Evolutionary conservation across 2,888 invertebrate genomes (phyloP).

Genomic region (Dendrolimus houi): DNA sequence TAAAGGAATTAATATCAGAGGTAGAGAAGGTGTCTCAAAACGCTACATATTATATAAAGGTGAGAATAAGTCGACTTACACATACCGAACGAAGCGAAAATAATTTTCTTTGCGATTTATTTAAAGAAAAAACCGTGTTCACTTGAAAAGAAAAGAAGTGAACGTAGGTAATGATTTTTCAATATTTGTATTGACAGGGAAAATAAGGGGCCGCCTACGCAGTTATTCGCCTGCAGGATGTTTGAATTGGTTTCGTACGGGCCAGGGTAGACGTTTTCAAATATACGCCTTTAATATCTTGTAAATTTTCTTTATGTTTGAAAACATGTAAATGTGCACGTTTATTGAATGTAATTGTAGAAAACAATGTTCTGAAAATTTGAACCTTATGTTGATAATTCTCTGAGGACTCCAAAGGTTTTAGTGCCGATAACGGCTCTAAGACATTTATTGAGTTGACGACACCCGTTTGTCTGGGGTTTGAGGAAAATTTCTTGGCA

Average conservation of each 20-base stretch:
- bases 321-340: no score
- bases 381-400: not conserved
- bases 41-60: conserved; percentile 20
- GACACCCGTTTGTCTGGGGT: conserved; percentile 20
- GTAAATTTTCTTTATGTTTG: conserved; percentile 5
- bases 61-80: conserved; percentile 29
- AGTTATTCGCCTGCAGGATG: conserved; percentile 21
- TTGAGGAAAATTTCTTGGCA: conserved; percentile 13
- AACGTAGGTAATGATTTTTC: conserved; percentile 49
- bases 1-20: no score
- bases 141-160: conserved; percentile 41
- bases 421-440: conserved; percentile 9
- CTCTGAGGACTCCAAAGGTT: conserved; percentile 8
- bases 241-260: conserved; percentile 21
- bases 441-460: conserved; percentile 20
- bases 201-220: conserved; percentile 33
- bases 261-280: conserved; percentile 11
- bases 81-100: conserved; percentile 36
- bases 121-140: conserved; percentile 35
- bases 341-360: no score
- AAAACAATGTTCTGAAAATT: no score
- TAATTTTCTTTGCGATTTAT: conserved; percentile 40
- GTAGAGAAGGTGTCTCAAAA: no score
- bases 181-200: conserved; percentile 49
- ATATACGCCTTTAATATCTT: conserved; percentile 15